Evolutionary conservation across 1,140 invertebrate species (phyloP).

Genomic region (Heliconius hermathena): DNA sequence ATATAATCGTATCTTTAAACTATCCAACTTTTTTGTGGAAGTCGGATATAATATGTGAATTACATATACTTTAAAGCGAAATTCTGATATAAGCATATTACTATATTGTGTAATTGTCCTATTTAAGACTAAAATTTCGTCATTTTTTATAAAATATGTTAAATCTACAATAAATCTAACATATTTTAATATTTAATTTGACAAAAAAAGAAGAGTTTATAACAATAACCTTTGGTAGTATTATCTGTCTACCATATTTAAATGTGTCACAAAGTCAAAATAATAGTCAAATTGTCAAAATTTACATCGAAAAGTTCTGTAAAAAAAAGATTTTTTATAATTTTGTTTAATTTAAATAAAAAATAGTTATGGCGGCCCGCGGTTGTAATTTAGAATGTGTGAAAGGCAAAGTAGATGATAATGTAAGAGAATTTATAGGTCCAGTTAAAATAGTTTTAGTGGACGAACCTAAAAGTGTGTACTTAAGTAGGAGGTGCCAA

Average conservation of each 20-base stretch:
- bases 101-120: not conserved
- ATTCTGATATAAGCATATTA: not conserved
- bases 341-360: not conserved
- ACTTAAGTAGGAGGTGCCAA: slow-evolving; percentile 39
- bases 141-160: too few relatives aligned
- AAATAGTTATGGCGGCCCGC: slow-evolving; percentile 31
- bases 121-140: not conserved
- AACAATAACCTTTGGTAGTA: not conserved
- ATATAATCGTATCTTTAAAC: slow-evolving; percentile 40
- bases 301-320: not conserved
- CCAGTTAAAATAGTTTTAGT: slow-evolving; percentile 67
- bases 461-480: slow-evolving; percentile 44
- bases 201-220: not conserved
- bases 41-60: not conserved
- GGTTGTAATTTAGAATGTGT: slow-evolving; percentile 57
- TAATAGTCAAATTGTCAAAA: not conserved
- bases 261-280: not conserved
- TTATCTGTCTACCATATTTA: not conserved
- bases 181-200: too few relatives aligned
- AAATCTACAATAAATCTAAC: too few relatives aligned
- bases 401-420: slow-evolving; percentile 28
- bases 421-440: slow-evolving; percentile 56
- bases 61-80: not conserved
- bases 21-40: slow-evolving; percentile 11
- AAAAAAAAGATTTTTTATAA: not conserved